Evolutionary conservation across 2,888 invertebrate species (phyloP).

Genomic region (Drosophila sordidapex): DNA sequence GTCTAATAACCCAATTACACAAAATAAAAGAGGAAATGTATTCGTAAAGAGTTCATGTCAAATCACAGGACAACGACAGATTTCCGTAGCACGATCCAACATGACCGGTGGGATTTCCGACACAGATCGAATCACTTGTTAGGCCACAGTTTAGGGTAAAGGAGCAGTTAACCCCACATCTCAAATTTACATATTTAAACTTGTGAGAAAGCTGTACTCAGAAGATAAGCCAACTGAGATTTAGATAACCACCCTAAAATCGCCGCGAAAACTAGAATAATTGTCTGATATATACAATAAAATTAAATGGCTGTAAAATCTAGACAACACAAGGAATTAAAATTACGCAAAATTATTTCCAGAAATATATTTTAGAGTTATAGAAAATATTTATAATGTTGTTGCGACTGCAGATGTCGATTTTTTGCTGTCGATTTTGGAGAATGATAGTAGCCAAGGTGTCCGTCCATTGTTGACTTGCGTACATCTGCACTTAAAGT

Average conservation of each 20-base stretch:
- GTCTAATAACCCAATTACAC: conserved; percentile 10
- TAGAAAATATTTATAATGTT: background rate
- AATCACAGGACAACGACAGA: background rate
- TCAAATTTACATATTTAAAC: background rate
- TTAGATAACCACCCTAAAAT: background rate
- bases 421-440: background rate
- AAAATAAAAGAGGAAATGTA: background rate
- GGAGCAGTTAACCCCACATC: background rate
- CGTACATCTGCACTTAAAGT: background rate
- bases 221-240: background rate
- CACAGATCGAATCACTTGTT: background rate
- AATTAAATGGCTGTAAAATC: background rate
- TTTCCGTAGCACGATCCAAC: background rate
- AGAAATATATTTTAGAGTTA: background rate
- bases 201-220: background rate
- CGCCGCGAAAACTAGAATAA: rapidly evolving
- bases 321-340: too few species aligned
- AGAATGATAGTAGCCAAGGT: background rate
- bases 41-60: background rate
- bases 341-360: too few species aligned
- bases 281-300: background rate
- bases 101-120: background rate
- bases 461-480: background rate
- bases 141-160: background rate
- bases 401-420: background rate